A percentile compares a stretch with the other conserved stretches of the same genome.
phyloP scores from a whole-genome alignment of 2,888 invertebrate genomes.

The Coenonympha arcania region DNA sequence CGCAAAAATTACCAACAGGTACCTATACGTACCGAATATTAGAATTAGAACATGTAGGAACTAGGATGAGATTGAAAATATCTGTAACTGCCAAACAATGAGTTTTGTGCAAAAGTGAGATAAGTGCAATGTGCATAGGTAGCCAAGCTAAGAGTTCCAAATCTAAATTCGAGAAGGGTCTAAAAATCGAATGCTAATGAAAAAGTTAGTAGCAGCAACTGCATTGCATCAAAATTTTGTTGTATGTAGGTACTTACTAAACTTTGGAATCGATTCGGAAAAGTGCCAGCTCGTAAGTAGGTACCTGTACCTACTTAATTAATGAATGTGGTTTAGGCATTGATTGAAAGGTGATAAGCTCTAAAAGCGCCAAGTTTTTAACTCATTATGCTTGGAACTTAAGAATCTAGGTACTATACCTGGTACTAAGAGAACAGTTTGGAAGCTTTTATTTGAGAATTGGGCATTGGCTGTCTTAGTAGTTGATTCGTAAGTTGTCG shows the following conservation, averaged over 20 bases:
- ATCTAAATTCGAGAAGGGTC: too few species aligned
- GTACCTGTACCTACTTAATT: constrained; percentile 13
- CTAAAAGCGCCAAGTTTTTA: constrained; percentile 1
- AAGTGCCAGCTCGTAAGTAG: constrained; percentile 12
- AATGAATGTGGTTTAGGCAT: constrained; percentile 17
- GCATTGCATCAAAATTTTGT: constrained; percentile 22
- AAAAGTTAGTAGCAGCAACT: constrained; percentile 10
- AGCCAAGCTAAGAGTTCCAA: too few species aligned
- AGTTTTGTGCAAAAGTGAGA: too few species aligned
- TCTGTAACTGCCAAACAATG: not conserved
- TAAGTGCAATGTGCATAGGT: not conserved
- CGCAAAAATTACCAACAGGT: constrained; percentile 14
- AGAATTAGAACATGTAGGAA: too few species aligned
- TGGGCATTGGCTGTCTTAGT: not conserved
- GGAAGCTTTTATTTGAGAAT: not conserved
- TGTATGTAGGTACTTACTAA: too few species aligned
- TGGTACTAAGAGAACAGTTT: not conserved
- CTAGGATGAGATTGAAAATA: too few species aligned
- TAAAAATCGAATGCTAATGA: too few species aligned
- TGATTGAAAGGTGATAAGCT: not conserved
- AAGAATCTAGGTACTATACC: not conserved
- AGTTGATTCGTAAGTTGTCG: not conserved
- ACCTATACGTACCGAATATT: too few species aligned
- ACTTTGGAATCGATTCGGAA: constrained; percentile 11
- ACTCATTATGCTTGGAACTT: not conserved